Evolutionary conservation across 2,888 invertebrate genomes (phyloP).

Genomic region (Sturmia bella): DNA sequence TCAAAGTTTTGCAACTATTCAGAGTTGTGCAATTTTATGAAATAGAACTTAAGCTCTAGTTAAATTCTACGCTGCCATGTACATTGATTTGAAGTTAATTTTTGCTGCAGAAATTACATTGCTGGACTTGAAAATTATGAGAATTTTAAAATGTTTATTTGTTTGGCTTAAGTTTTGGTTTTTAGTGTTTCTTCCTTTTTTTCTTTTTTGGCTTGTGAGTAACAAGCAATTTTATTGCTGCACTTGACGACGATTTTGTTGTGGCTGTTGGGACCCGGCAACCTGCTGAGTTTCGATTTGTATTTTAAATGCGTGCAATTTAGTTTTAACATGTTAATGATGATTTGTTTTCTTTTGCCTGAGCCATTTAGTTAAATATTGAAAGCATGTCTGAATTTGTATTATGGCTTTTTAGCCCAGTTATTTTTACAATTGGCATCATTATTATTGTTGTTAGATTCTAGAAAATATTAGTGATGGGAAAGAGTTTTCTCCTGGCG

Average conservation of each 20-base stretch:
- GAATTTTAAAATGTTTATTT: too few species aligned
- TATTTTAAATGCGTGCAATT: slow-evolving; percentile 66
- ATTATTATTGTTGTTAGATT: slow-evolving; percentile 40
- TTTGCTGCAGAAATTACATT: too few species aligned
- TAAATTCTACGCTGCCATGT: too few species aligned
- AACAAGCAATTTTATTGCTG: not conserved
- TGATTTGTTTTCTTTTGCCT: slow-evolving; percentile 51
- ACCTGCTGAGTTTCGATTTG: slow-evolving; percentile 60
- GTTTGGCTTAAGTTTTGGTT: too few species aligned
- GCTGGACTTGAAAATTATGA: too few species aligned
- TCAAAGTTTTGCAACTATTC: too few species aligned
- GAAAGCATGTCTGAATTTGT: slow-evolving; percentile 57
- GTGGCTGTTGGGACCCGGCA: slow-evolving; percentile 10
- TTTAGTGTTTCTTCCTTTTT: too few species aligned
- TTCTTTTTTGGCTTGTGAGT: not conserved
- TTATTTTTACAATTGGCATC: slow-evolving; percentile 61
- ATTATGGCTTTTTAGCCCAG: slow-evolving; percentile 55
- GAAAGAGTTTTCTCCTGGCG: not conserved
- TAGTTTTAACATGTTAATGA: slow-evolving; percentile 63
- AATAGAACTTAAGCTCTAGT: too few species aligned
- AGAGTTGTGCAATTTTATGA: too few species aligned
- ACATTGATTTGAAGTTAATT: too few species aligned
- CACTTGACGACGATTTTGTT: not conserved
- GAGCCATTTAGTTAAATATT: slow-evolving; percentile 59
- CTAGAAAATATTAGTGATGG: slow-evolving; percentile 1